Evolutionary conservation across 2,797 vertebrate species (phyloP), one percentile per base, ranked within the genome.

Genomic region (Gadopsis bispinosus): DNA sequence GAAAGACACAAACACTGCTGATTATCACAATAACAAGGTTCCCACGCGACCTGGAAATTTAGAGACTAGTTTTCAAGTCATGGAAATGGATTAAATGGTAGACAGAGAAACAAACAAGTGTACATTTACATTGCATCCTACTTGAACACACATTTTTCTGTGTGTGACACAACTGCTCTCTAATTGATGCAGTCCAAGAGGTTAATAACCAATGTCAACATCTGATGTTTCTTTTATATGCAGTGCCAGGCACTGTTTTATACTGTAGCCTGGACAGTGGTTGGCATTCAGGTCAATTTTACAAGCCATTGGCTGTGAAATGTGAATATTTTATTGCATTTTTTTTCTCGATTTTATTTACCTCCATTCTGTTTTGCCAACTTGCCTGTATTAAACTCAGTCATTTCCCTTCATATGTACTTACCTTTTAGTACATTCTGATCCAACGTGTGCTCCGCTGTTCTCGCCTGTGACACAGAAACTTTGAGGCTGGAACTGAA

Each of bases 401-500:
- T 69, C 29, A 14, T 55, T 56, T 56, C 14, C 26, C 26, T 69
- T 69, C 7, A 47, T 16, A 55, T n/a, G 1, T 58, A 0, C 14
- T 43, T 56, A 53, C 3, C 10, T 26, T 54, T 55, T 29, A 56
- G 33, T 53, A 56, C 6, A 12, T 31, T 13, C n/a, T 51, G 50
- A 51, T 41, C 4, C 4, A 20, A n/a, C 13, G 35, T 26, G 26
- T 26, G 1, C 26, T 26, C 26, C 43, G 17, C 16, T 9, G 3
- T 13, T 69, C 11, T 43, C 29, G 10, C 13, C 48, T 14, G 43
- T 33, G 8, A 22, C 6, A 12, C 20, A 12, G 17, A 37, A 60
- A 60, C 56, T 60, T 56, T 26, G 19, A 72, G 12, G 13, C 12
- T 50, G 26, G 61, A 68, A 75, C 26, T 35, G 37, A 60, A 37